phyloP scores from a whole-genome alignment of 1,140 invertebrate genomes.

The Pseudomyrmex sp. region DNA sequence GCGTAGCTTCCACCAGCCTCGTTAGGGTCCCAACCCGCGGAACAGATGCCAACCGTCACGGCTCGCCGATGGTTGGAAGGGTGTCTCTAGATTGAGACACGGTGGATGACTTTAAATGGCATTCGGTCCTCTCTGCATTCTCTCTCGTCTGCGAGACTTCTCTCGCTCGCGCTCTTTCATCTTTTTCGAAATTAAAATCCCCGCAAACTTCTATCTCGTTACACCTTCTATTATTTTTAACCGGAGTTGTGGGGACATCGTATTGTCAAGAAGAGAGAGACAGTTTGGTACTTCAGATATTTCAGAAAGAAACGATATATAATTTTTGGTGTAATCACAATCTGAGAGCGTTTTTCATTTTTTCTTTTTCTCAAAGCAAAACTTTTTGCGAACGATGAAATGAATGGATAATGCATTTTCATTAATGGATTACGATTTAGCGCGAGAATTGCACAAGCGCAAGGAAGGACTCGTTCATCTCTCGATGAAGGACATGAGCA shows the following conservation, averaged over 20 bases:
- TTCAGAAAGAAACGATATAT: background rate
- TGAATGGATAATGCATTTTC: conserved; percentile 28
- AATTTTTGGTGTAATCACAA: no score
- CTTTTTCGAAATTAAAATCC: conserved; percentile 25
- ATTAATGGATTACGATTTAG: conserved; percentile 55
- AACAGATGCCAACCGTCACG: conserved; percentile 85
- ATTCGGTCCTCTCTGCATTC: conserved; percentile 71
- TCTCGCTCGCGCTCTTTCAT: conserved; percentile 45
- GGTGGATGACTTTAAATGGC: conserved; percentile 84
- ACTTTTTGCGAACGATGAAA: background rate
- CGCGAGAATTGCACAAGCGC: conserved; percentile 70
- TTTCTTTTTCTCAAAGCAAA: background rate
- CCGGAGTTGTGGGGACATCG: conserved; percentile 26
- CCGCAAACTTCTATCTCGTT: conserved; percentile 18
- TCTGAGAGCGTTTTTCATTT: no score
- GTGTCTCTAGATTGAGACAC: conserved; percentile 83
- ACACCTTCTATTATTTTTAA: conserved; percentile 48
- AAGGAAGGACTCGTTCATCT: conserved; percentile 77
- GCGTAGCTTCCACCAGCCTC: conserved; percentile 63
- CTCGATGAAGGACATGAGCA: conserved; percentile 76
- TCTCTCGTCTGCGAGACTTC: conserved; percentile 39
- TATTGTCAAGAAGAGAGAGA: background rate
- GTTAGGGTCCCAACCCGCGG: conserved; percentile 77
- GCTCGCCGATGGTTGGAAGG: conserved; percentile 83
- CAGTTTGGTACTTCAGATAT: background rate